A percentile compares a stretch with the other conserved stretches of the same genome.
Conservation (phyloP, 2,797 vertebrate genomes). For the Taeniopygia guttata region DNA sequence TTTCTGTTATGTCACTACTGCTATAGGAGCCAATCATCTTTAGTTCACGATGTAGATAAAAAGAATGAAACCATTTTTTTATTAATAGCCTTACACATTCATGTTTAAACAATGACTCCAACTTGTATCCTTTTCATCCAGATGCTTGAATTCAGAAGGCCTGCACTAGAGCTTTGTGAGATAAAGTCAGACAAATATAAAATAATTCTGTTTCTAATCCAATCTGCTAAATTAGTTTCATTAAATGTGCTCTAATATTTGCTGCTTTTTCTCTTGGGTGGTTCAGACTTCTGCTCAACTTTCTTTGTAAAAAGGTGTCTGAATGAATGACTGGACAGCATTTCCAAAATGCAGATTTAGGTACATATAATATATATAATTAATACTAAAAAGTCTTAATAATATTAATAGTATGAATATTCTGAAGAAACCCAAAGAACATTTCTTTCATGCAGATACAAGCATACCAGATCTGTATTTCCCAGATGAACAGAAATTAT, state of each 20-base stretch:
- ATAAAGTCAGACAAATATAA: background rate
- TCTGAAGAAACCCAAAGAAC: background rate
- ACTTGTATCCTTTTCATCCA: background rate
- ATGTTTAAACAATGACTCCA: background rate
- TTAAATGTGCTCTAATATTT: background rate
- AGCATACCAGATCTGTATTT: background rate
- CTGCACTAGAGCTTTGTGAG: background rate
- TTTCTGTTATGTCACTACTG: slow-evolving; percentile 3
- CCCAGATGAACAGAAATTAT: slow-evolving; percentile 1
- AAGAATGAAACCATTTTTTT: background rate
- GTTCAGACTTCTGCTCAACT: background rate
- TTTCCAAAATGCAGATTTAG: background rate
- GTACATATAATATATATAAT: background rate
- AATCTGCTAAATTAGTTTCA: background rate
- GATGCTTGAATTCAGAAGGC: background rate
- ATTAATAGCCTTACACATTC: background rate
- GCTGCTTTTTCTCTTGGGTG: background rate
- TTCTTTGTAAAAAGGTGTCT: background rate
- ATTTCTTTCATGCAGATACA: background rate
- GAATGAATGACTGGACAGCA: background rate
- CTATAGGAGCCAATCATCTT: background rate
- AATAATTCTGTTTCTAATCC: background rate
- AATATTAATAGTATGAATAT: background rate
- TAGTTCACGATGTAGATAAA: background rate
- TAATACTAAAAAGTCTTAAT: background rate